Base-by-base conservation (phyloP, 2,888 invertebrate species). In the Hypena proboscidalis region DNA sequence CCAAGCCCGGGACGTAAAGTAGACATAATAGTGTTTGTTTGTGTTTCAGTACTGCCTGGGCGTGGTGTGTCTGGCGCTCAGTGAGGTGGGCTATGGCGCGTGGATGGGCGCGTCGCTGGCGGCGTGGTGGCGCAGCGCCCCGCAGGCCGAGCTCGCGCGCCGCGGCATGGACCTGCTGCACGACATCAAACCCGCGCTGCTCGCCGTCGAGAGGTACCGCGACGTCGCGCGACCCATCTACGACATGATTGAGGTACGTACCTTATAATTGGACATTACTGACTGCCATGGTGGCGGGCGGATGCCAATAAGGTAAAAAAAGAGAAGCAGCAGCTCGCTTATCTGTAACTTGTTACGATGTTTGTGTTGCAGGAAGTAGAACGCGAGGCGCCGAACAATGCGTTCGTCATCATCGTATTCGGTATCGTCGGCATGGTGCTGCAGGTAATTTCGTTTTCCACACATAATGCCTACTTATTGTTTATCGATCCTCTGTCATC, bases 341-440 rank as follows among this genome's bases (percentile, higher is more conserved):
- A n/a, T 1, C n/a, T 14, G 8, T 9, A n/a, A 13, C 8, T 4
- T 2, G n/a, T 2, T 2, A 0, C 9, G 3, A 15, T 29, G 31
- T 32, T 30, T 49, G 21, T 47, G 31, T 67, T 65, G 26, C 83
- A 89, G 89, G 90, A 90, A 70, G 83, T 89, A 67, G 90, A 90
- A 68, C 83, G 83, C 8, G 83, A 85, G 71, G 90, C 90, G 43
- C 90, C 90, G 8, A 90, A 90, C 72, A 90, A 90, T 70, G 89
- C 67, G 29, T 78, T 79, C 69, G 84, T 89, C 13, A 83, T 90
- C 63, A 47, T 80, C 43, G 69, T 85, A 35, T 88, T 90, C 68
- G 85, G 79, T 1, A 42, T 69, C 20, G 32, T 87, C 36, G 88
- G 85, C 31, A 67, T 80, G 51, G 64, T 79, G 48, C 70, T 90